Base-by-base conservation (phyloP, 2,113 vertebrate genomes). In the Mesitornis unicolor region DNA sequence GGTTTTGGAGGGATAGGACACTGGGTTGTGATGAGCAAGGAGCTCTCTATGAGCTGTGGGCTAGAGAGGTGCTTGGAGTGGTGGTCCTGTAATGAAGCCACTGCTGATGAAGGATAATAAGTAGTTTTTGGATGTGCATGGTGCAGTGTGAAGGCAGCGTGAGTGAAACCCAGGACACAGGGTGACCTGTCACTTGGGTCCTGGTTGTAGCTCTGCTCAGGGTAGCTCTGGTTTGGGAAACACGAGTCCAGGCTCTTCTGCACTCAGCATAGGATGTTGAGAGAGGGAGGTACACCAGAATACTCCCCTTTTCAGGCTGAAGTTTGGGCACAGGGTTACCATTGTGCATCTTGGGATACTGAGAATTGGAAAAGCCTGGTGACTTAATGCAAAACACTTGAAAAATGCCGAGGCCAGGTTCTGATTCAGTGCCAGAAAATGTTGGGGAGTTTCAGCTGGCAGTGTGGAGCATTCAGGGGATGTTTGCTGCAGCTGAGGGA, bases 221-320 rank as follows among this genome's bases (percentile, higher is more conserved):
- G 11, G 60, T 21, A 26, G 61, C 54, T 64, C 29, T 40, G 48
- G 14, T 29, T 64, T 29, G 56, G 31, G 78, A 64, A 59, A 20
- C 20, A 1, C 18, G 19, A 16, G 15, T 26, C 45, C 31, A 0
- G 0, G 25, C 25, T 59, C 43, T 59, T 26, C 50, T 17, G 43
- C 11, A 6, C 22, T n/a, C 40, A 6, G 6, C 1, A 6, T 2
- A 31, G 67, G 57, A 19, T 2, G 2, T 26, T n/a, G n/a, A 38
- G 15, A 36, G 16, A 3, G 7, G 42, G 11, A 38, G 43, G 38
- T 3, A 40, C 36, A 59, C 17, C 13, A 25, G 11, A 86, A 42
- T 11, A 8, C 16, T 35, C 28, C 47, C 7, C 16, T n/a, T 74
- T 51, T 21, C 29, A 38, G 45, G 36, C 59, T 31, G 7, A 50